Conservation (phyloP, 2,113 vertebrate species). For the Chaetura pelagica region DNA sequence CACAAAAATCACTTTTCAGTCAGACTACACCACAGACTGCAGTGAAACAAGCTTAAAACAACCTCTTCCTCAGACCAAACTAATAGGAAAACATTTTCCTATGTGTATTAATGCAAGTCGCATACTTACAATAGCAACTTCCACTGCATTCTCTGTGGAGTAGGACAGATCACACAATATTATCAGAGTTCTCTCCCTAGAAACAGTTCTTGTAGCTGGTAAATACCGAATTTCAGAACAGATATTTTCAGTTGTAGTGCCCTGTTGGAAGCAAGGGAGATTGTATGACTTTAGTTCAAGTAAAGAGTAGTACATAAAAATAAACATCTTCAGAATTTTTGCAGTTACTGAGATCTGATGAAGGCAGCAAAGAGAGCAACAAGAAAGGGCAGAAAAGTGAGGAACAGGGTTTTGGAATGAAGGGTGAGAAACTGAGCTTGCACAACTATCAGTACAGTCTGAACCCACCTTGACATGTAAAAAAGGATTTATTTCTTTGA, state of each 20-base stretch:
- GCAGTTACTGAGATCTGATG: not conserved
- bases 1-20: not conserved
- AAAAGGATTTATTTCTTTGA: not conserved
- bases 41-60: not conserved
- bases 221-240: constrained; percentile 91
- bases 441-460: not conserved
- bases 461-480: not conserved
- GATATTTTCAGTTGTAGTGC: constrained; percentile 91
- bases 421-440: not conserved
- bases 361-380: not conserved
- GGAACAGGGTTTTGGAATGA: not conserved
- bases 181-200: constrained; percentile 85
- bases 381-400: not conserved
- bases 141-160: constrained; percentile 83
- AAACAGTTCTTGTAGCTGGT: constrained; percentile 84
- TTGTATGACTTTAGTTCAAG: not conserved
- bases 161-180: constrained; percentile 89
- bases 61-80: not conserved
- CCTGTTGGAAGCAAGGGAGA: constrained; percentile 75
- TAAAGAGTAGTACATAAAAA: not conserved
- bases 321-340: not conserved
- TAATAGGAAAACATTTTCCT: not conserved
- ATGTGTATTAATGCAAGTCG: not conserved
- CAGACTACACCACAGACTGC: not conserved
- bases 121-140: constrained; percentile 90